Conservation (phyloP, 2,888 invertebrate genomes). For the Nymphalis polychloros region DNA sequence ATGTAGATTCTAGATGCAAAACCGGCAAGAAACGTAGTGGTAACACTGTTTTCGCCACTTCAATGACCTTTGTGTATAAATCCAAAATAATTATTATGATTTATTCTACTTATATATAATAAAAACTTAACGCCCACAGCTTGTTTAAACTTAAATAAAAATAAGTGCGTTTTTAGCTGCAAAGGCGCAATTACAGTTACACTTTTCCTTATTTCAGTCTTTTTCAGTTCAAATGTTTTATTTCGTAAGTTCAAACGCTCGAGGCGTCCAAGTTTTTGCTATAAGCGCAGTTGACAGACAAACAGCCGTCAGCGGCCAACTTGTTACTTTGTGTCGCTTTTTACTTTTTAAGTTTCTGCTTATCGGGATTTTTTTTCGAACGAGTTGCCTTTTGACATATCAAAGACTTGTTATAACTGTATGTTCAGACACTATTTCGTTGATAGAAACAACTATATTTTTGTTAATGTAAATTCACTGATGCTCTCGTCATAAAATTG, state of each 20-base stretch:
- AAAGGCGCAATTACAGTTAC: not conserved
- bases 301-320: constrained; percentile 33
- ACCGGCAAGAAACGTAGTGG: too few relatives aligned
- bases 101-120: too few relatives aligned
- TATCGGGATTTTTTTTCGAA: constrained; percentile 19
- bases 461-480: not conserved
- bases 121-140: too few relatives aligned
- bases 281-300: constrained; percentile 34
- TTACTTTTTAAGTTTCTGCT: constrained; percentile 25
- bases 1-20: too few relatives aligned
- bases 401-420: not conserved
- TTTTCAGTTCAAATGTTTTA: constrained; percentile 6
- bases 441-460: not conserved
- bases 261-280: constrained; percentile 33
- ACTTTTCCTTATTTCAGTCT: not conserved
- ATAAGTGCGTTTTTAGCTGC: not conserved
- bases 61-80: too few relatives aligned
- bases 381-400: constrained; percentile 13
- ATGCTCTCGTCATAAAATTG: too few relatives aligned
- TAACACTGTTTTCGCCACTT: too few relatives aligned
- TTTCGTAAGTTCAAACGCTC: constrained; percentile 22
- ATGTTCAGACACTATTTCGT: not conserved
- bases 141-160: not conserved
- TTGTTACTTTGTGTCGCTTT: constrained; percentile 30
- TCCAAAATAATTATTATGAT: too few relatives aligned